phyloP scores from a whole-genome alignment of 1,140 invertebrate genomes.

The Ceratina calcarata region DNA sequence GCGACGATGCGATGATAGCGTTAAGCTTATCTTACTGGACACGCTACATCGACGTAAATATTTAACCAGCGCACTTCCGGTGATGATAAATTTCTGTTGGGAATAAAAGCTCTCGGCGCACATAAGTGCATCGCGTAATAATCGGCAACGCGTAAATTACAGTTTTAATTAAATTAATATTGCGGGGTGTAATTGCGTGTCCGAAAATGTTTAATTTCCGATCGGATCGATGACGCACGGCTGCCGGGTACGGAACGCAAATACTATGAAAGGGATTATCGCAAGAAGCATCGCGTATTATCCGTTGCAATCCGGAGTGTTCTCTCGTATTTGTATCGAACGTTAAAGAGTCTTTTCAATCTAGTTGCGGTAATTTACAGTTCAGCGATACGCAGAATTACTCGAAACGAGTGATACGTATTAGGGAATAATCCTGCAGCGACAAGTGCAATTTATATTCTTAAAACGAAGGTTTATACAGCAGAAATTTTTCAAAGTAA shows the following conservation, averaged over 20 bases:
- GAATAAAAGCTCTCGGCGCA: background rate
- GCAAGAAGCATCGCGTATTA: constrained; percentile 17
- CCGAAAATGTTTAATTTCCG: constrained; percentile 8
- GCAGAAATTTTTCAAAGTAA: too few relatives aligned
- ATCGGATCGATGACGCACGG: background rate
- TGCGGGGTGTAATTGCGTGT: constrained; percentile 6
- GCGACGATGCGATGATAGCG: background rate
- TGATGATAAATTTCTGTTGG: background rate
- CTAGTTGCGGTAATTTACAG: background rate
- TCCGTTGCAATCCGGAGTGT: background rate
- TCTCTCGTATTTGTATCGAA: background rate
- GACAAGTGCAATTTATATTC: too few relatives aligned
- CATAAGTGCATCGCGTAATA: constrained; percentile 10
- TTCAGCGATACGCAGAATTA: background rate
- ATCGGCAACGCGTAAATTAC: constrained; percentile 15
- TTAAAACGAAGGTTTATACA: too few relatives aligned
- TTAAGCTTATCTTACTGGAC: constrained; percentile 8
- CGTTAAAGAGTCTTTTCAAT: too few relatives aligned
- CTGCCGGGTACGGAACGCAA: background rate
- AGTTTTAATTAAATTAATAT: constrained; percentile 22
- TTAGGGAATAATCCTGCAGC: too few relatives aligned
- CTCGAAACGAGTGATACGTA: too few relatives aligned
- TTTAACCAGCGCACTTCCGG: background rate
- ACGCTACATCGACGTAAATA: background rate
- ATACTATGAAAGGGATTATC: constrained; percentile 9